Percentiles rank a stretch among this genome's conserved stretches.
Conservation (phyloP, 2,888 invertebrate species). For the Eupsilia transversa region DNA sequence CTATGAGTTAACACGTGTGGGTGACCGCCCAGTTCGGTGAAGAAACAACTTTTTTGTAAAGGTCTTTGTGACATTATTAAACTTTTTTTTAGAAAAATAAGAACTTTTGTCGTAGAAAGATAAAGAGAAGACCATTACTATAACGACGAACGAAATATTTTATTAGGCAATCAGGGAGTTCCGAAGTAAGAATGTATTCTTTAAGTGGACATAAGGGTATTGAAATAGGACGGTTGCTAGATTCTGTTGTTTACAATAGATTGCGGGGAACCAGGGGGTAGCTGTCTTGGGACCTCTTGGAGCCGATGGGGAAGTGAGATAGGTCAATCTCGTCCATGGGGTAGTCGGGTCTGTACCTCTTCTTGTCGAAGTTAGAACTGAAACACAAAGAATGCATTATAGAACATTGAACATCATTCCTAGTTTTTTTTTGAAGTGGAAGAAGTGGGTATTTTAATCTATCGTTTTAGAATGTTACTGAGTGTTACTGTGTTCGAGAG, state of each 20-base stretch:
- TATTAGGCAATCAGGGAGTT: constrained; percentile 56
- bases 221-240: constrained; percentile 45
- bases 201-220: constrained; percentile 43
- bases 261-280: constrained; percentile 65
- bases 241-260: constrained; percentile 59
- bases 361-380: constrained; percentile 80
- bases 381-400: constrained; percentile 47
- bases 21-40: constrained; percentile 37
- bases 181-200: constrained; percentile 18
- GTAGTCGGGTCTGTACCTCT: constrained; percentile 83
- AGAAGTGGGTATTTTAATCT: background rate
- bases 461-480: constrained; percentile 1
- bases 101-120: constrained; percentile 46
- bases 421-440: background rate
- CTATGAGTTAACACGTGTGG: constrained; percentile 24
- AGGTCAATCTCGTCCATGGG: constrained; percentile 88
- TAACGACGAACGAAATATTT: constrained; percentile 49
- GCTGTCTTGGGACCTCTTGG: constrained; percentile 77
- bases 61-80: constrained; percentile 58
- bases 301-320: constrained; percentile 86
- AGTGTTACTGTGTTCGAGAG: constrained; percentile 15
- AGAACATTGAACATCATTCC: background rate
- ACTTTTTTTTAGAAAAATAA: constrained; percentile 60
- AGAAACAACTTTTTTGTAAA: constrained; percentile 38
- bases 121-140: constrained; percentile 57